Evolutionary conservation across 2,797 vertebrate species (phyloP).

Genomic region (Sebastes nivosus): DNA sequence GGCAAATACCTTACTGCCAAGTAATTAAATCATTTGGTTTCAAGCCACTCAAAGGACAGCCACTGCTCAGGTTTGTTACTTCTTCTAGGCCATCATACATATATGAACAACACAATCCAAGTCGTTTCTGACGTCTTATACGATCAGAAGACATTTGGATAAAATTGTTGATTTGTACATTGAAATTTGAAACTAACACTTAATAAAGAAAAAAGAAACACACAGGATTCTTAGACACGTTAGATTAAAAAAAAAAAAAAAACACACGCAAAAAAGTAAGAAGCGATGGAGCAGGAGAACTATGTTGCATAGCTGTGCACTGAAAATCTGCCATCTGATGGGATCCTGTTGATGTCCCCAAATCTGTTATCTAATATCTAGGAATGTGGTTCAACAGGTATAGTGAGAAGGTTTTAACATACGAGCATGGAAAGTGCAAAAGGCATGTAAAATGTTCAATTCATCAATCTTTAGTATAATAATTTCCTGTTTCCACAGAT

Average conservation of each 20-base stretch:
- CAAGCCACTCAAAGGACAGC: conserved; percentile 62
- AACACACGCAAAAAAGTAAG: conserved; percentile 67
- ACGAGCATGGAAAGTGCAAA: not conserved
- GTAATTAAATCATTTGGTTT: conserved; percentile 41
- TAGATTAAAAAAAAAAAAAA: conserved; percentile 18
- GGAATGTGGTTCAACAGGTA: not conserved
- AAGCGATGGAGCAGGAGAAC: conserved; percentile 78
- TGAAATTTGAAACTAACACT: conserved; percentile 19
- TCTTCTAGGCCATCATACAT: not conserved
- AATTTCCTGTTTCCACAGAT: not conserved
- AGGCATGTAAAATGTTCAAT: not conserved
- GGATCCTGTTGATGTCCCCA: not conserved
- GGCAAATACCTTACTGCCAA: conserved; percentile 41
- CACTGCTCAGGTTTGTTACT: conserved; percentile 21
- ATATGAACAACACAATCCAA: conserved; percentile 12
- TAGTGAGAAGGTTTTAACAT: not conserved
- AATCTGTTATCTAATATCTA: not conserved
- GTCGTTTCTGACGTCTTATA: too few species aligned
- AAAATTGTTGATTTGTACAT: not conserved
- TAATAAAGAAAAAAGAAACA: conserved; percentile 54
- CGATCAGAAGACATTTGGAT: not conserved
- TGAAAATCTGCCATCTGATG: conserved; percentile 69
- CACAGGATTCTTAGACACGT: conserved; percentile 59
- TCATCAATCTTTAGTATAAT: not conserved
- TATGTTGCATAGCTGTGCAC: conserved; percentile 81